Base-by-base conservation (phyloP, 23 tunicate genomes). In the Ciona savignyi region DNA sequence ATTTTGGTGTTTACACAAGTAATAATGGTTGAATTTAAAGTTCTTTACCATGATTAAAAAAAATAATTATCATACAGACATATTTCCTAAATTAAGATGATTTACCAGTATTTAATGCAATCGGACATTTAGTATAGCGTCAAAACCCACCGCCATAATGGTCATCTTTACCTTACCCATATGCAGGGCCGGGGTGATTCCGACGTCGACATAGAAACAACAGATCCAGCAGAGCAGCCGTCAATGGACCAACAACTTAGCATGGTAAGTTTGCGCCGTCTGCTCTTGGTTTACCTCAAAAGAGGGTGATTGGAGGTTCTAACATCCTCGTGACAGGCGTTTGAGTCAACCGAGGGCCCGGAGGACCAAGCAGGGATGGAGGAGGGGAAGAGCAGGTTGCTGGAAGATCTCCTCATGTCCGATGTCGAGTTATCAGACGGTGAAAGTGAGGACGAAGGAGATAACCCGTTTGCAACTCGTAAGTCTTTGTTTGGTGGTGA, bases 331-430 rank as follows among this genome's bases (percentile, higher is more conserved):
- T 70, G 56, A 3, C 80, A 76, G 49, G 34, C 70, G 27, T 15
- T 74, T 27, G 73, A 30, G 22, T 15, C 68, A 6, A 25, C 68
- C n/a, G 68, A 23, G 6, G 68, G 20, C 11, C 68, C 11, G 22
- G 68, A 9, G 4, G 68, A 25, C n/a, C 28, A 64, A 24, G n/a
- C 28, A 23, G 56, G 15, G 56, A 42, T 42, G 56, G 56, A 42
- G 56, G 56, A 51, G 64, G 65, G 69, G 30, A 88, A 88, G 78
- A 88, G 96, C 65, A 30, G 86, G 20, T 42, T 88, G 63, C 61
- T 88, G 76, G 96, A 88, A 51, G 96, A 88, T 73, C 71, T 88
- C 25, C 66, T 88, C 62, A 77, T 88, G 84, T 88, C 96, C n/a
- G 96, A 88, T 73, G 96, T 87, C 4, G 96, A 88, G 65, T 77